A percentile compares a stretch with the other conserved stretches of the same genome.
These are phyloP conservation scores for Luehdorfia chinensis DNA, from an alignment of 1,140 invertebrate genomes.

Conservation along the genomic window DNA sequence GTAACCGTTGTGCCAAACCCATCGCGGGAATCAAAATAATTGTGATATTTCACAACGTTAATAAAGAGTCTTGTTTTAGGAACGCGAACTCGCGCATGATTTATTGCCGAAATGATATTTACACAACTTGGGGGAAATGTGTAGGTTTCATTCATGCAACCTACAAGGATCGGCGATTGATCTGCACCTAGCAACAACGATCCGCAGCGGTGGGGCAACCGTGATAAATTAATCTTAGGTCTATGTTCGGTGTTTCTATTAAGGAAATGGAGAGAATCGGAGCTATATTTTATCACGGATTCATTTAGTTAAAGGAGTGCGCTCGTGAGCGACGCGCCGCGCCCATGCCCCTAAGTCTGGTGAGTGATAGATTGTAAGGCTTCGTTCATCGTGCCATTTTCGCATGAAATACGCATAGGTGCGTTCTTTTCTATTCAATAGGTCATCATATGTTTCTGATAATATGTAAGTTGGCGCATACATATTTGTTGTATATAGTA, in stretches of 20 bases:
- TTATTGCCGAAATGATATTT: conserved; percentile 28
- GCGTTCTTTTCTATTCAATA: conserved; percentile 16
- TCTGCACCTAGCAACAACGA: conserved; percentile 57
- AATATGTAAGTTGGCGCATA: not conserved
- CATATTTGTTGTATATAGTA: not conserved
- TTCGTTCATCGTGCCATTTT: conserved; percentile 60
- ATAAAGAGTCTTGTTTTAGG: conserved; percentile 4
- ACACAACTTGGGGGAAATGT: conserved; percentile 41
- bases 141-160: conserved; percentile 69
- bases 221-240: conserved; percentile 36
- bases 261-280: conserved; percentile 51
- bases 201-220: conserved; percentile 37
- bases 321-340: conserved; percentile 59
- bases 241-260: conserved; percentile 50
- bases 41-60: conserved; percentile 21
- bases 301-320: conserved; percentile 67
- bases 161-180: conserved; percentile 54
- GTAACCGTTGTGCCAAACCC: conserved; percentile 47
- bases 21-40: conserved; percentile 28
- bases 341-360: conserved; percentile 70
- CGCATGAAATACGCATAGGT: conserved; percentile 35
- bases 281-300: conserved; percentile 58
- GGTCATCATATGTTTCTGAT: not conserved
- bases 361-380: conserved; percentile 71
- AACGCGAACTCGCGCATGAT: conserved; percentile 24